Base-by-base conservation (phyloP, 92 coral and sea anemone genomes). In the Anthopleura xanthogrammica region DNA sequence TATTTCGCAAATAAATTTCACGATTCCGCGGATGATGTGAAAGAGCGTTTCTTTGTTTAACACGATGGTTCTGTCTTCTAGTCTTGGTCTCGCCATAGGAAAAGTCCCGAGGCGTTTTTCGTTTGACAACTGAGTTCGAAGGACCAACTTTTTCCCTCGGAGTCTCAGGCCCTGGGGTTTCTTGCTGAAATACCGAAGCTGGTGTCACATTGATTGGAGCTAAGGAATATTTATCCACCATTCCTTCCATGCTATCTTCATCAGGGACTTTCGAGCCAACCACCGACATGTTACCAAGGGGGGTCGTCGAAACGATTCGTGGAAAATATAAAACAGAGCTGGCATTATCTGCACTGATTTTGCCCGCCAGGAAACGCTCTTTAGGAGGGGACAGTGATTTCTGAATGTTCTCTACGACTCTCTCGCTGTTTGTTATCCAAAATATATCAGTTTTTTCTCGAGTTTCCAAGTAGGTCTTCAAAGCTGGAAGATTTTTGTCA, bases 401-500 rank as follows among this genome's bases (percentile, higher is more conserved):
- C 20, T 41, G 39, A 12, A 22, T 81, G 64, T 68, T 78, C 20
- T 71, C 80, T 1, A 89, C 83, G 22, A 83, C 85, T 42, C 86
- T 85, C 23, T 88, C 86, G 41, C 79, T 80, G 83, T 84, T 86
- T 12, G 92, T 56, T 43, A 92, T 72, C 84, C 88, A 83, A 6
- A 75, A 85, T 19, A 92, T 48, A 7, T 93, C 80, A 10, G 80
- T 85, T 0, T 65, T 48, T 76, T 92, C 89, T 60, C 96, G 82
- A 36, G 80, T 54, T 22, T 85, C 77, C 41, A 91, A 86, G 77
- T 92, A 92, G 72, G 90, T 90, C 41, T 79, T 52, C 19, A 92
- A 78, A n/a, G 90, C 80, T 10, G 96, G 93, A 8, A 80, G 88
- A 22, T 86, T 75, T 2, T 58, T 68, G 60, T 92, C 96, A 29